Evolutionary conservation across 2,113 vertebrate genomes (phyloP), one percentile per base, ranked within the genome.

Genomic region (Ursus arctos): DNA sequence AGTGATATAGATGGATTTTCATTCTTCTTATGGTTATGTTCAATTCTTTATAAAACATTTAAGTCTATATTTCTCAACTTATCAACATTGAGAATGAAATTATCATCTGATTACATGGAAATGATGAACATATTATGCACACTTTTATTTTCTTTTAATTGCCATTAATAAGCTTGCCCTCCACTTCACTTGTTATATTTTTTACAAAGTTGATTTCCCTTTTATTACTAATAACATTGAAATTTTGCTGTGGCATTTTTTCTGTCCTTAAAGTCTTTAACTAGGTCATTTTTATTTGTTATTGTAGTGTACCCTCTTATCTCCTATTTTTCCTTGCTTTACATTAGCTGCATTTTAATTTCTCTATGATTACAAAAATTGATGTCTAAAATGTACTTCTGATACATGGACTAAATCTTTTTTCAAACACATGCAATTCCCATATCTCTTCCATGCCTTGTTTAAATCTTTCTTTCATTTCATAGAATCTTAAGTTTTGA

Each of bases 381-480:
- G 14, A 71, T 85, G 24, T 59, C 22, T 72, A 53, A 95, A 92
- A 33, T 94, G 22, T 40, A 76, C 33, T 96, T 94, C 55, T 91
- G 10, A 81, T 81, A 59, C 9, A 31, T 71, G 4, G 69, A 63
- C 24, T 90, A 90, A 88, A 88, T 88, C 9, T 69, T 76, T 94
- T 94, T 83, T 53, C 65, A 80, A 55, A 85, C 4, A 88, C 63
- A 74, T 63, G 3, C 33, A 93, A 31, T 85, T 80, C 21, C 28
- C 7, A 47, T 76, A 83, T 65, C 18, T 88, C 31, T 81, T 93
- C 19, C 6, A 33, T 40, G 14, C 16, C 7, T 51, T 47, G 61
- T 85, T 81, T 12, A 94, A 90, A 74, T 69, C 21, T 26, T 86
- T 36, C 5, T 71, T 95, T 87, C 26, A 67, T 55, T 89, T 87